Conservation (phyloP, 2,888 invertebrate genomes). For the Amblyjoppa fuscipennis region DNA sequence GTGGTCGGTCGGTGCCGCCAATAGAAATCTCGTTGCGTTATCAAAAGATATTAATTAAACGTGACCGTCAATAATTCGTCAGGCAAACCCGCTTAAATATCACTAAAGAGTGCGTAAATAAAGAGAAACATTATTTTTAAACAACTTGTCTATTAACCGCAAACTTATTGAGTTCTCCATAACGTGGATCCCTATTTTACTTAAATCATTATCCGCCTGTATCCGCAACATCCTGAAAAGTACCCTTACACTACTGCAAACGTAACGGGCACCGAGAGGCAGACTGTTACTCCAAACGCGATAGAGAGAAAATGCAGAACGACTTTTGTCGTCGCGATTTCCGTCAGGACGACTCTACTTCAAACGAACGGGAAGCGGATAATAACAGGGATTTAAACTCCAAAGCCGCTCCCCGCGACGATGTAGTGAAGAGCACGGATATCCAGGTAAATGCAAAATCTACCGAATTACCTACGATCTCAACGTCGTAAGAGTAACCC, state of each 20-base stretch:
- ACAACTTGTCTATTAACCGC: too few species aligned
- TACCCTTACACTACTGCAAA: not conserved
- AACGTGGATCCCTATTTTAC: too few species aligned
- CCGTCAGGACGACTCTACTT: not conserved
- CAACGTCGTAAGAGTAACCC: not conserved
- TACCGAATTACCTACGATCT: conserved; percentile 38
- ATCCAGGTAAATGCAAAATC: conserved; percentile 10
- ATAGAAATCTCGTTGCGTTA: too few species aligned
- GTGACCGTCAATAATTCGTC: too few species aligned
- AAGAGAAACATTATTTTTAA: too few species aligned
- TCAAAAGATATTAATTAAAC: too few species aligned
- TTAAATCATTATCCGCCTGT: too few species aligned
- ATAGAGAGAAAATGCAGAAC: not conserved
- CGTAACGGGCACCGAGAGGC: not conserved
- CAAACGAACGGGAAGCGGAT: not conserved
- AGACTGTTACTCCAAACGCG: not conserved
- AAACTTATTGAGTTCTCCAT: too few species aligned
- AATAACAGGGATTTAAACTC: conserved; percentile 42
- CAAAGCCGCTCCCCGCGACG: conserved; percentile 2
- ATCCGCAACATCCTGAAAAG: too few species aligned
- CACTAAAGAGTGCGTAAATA: too few species aligned
- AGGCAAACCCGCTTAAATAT: too few species aligned
- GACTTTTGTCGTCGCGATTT: not conserved
- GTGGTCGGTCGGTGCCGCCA: too few species aligned
- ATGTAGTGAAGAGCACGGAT: conserved; percentile 10